Percentiles rank a stretch among this genome's conserved stretches.
Evolutionary conservation across 1,140 invertebrate species (phyloP).

Genomic region (Heliconius eleuchia): DNA sequence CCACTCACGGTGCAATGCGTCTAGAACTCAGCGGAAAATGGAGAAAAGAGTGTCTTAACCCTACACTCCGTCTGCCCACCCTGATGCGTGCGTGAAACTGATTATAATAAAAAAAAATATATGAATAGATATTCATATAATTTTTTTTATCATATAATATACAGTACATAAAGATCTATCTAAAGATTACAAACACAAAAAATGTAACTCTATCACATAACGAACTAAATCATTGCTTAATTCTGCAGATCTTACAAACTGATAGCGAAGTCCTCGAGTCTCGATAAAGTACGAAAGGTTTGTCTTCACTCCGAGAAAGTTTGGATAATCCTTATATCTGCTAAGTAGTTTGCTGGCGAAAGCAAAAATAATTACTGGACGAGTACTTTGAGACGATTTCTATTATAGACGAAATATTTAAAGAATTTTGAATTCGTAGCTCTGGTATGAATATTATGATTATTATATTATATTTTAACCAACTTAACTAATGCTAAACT

Average conservation of each 20-base stretch:
- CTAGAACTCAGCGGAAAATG: no score
- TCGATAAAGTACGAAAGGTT: constrained; percentile 1
- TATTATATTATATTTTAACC: no score
- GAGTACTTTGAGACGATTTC: background rate
- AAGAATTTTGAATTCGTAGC: no score
- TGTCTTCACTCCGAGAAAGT: background rate
- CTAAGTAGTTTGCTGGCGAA: constrained; percentile 10
- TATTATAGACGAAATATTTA: background rate
- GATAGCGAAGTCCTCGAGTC: constrained; percentile 1
- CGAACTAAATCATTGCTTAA: background rate
- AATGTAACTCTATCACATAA: background rate
- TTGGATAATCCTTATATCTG: background rate
- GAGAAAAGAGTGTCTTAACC: no score
- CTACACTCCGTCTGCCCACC: no score
- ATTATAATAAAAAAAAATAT: no score
- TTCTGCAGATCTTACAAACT: background rate
- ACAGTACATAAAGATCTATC: background rate
- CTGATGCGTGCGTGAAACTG: no score
- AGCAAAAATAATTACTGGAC: background rate
- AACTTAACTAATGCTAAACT: no score
- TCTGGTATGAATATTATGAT: no score
- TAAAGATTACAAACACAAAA: background rate
- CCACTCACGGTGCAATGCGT: no score
- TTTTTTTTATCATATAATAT: no score
- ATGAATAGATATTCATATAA: no score